phyloP scores from a whole-genome alignment of 1,140 invertebrate species.

The Camponotus pennsylvanicus region DNA sequence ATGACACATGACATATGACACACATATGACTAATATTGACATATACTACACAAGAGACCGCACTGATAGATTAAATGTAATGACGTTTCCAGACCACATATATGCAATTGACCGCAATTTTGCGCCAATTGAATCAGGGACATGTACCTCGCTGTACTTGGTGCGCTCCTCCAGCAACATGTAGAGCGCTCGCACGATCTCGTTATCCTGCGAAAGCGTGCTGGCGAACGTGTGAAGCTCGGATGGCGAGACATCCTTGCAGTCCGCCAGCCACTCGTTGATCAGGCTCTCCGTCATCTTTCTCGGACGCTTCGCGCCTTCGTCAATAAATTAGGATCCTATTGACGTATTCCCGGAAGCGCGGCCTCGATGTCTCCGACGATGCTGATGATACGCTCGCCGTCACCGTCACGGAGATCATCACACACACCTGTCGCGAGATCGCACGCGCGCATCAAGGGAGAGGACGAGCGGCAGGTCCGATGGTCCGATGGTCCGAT shows the following conservation, averaged over 20 bases:
- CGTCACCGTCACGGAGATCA: constrained; percentile 42
- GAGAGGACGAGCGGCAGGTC: not conserved
- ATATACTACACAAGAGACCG: not conserved
- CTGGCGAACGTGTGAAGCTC: constrained; percentile 92
- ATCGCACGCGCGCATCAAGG: constrained; percentile 5
- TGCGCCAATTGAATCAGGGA: not conserved
- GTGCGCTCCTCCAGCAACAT: constrained; percentile 90
- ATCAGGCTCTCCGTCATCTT: constrained; percentile 92
- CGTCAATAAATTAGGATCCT: constrained; percentile 67
- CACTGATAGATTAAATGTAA: not conserved
- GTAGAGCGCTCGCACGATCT: constrained; percentile 92
- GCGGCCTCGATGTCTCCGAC: constrained; percentile 17
- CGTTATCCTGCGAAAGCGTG: constrained; percentile 92
- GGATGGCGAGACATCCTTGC: constrained; percentile 90
- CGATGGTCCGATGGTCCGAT: not conserved
- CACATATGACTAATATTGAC: not conserved
- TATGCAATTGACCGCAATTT: not conserved
- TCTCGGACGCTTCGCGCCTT: constrained; percentile 34
- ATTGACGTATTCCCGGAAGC: constrained; percentile 34
- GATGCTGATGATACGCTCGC: not conserved
- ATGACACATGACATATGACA: too few relatives aligned
- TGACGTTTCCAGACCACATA: not conserved
- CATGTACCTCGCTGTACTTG: constrained; percentile 87
- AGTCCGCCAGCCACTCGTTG: constrained; percentile 93
- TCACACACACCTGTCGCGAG: constrained; percentile 26